Evolutionary conservation across 2,888 invertebrate species (phyloP).

Genomic region (Zygaena filipendulae): DNA sequence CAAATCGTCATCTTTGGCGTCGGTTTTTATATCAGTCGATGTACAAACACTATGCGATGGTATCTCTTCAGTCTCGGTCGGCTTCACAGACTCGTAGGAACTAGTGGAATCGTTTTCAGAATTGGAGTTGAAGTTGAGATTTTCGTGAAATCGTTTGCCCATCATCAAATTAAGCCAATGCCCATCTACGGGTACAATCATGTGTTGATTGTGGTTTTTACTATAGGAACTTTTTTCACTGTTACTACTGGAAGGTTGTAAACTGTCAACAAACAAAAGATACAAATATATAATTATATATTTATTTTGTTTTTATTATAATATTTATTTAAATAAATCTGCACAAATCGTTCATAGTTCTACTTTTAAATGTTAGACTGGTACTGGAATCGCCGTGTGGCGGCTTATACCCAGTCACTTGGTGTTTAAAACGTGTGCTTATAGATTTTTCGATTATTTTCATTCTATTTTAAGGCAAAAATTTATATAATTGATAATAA

Average conservation of each 20-base stretch:
- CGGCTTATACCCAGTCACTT: too few species aligned
- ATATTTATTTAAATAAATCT: background rate
- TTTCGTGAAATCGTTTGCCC: conserved; percentile 69
- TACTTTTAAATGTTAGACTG: too few species aligned
- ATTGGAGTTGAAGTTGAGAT: conserved; percentile 55
- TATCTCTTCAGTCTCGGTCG: conserved; percentile 60
- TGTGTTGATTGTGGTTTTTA: conserved; percentile 44
- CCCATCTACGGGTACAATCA: conserved; percentile 66
- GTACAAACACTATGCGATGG: conserved; percentile 69
- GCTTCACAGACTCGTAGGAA: conserved; percentile 56
- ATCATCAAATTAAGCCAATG: conserved; percentile 72
- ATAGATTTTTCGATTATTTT: too few species aligned
- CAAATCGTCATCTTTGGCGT: conserved; percentile 55
- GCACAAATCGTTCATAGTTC: too few species aligned
- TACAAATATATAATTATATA: conserved; percentile 1
- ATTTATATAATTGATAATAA: too few species aligned
- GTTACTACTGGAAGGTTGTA: conserved; percentile 60
- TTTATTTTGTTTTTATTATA: background rate
- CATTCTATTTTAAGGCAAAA: too few species aligned
- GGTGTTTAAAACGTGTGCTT: too few species aligned
- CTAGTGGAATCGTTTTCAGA: conserved; percentile 67
- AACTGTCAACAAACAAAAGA: conserved; percentile 36
- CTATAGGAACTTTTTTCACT: conserved; percentile 60
- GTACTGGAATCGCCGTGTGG: too few species aligned
- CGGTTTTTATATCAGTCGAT: conserved; percentile 40